Evolutionary conservation across 2,113 vertebrate genomes (phyloP), one percentile per base, ranked within the genome.

Genomic region (Colinus virginianus): DNA sequence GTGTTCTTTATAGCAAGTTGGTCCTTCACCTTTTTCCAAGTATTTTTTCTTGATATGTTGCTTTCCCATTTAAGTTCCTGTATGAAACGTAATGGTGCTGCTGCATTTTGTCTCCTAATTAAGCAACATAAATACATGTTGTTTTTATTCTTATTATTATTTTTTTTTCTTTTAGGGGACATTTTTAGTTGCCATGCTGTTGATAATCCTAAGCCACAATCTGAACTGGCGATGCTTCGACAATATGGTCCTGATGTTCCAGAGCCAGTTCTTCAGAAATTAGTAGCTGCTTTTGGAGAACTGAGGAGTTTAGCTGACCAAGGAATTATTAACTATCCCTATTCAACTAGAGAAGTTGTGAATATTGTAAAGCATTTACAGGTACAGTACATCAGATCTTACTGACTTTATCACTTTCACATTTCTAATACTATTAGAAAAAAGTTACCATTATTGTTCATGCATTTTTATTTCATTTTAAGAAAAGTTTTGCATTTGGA

Each of bases 171-270:
- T 88, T 49, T 43, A 99, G 99, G 99, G 25, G 99, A 99, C 93
- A 99, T 99, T 77, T 99, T 99, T 90, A 99, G 99, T 97, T 99
- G 99, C 94, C 99, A 99, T 90, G 98, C 99, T 66, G 98, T 99
- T 96, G 99, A 99, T 96, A 99, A 99, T 90, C 99, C 99, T 16
- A 98, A 99, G 70, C 99, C 99, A 4, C 96, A 98, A 61, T 98
- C 99, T 0, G 99, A 99, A 93, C 97, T 99, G 64, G 97, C 98
- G 11, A 99, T 99, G 99, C 97, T 99, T 55, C 99, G 98, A 69
- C 98, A 97, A 11, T 99, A 99, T 32, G 99, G 99, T 63, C 99
- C 99, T 2, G 92, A 98, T 51, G 99, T 99, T 77, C 98, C 99
- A 0, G 98, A 99, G 7, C 92, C 97, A 0, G 93, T 98, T 59